Evolutionary conservation across 2,113 vertebrate species (phyloP), one percentile per base, ranked within the genome.

Genomic region (Actinemys pallida): DNA sequence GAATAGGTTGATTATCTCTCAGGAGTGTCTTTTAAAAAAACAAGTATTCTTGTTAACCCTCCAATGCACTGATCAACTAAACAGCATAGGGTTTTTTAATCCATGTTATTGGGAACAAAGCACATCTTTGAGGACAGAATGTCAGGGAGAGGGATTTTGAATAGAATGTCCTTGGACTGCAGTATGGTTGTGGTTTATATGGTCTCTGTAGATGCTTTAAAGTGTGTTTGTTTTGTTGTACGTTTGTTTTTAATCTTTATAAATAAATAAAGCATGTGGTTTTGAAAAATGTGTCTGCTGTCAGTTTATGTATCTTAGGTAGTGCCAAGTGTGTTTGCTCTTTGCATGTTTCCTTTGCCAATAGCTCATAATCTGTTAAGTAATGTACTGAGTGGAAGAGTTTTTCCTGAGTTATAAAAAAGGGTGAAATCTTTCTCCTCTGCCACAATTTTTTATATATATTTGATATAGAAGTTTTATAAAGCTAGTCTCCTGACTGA

Each of bases 141-240:
- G 25, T 47, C 9, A 2, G 13, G 82, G 14, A 69, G 24, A 65
- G 62, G 8, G 31, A 78, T 59, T 92, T 80, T 35, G 86, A 90
- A 31, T 19, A 6, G 2, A 69, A 7, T 82, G 88, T 92, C n/a
- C 6, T 75, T 85, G 14, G 5, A 27, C 2, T 79, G 20, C 8
- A 29, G 6, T 57, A 6, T 83, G 81, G 65, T 88, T 72, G 35
- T 39, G 5, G 19, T 92, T 92, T 53, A 1, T 84, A 88, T 83
- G 50, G 75, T 69, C 78, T 97, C 93, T 94, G 10, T 14, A 56
- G 72, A 81, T 90, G 50, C 29, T 92, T 81, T 92, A 93, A 90
- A 83, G 24, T 17, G 0, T 72, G 35, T 72, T 94, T 79, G 4
- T 19, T 5, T 45, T 95, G 24, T 53, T 80, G 20, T 2, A 35